These are phyloP conservation scores for Koerneria pararmatus DNA, from an alignment of 2,888 invertebrate genomes.

Conservation along the genomic window DNA sequence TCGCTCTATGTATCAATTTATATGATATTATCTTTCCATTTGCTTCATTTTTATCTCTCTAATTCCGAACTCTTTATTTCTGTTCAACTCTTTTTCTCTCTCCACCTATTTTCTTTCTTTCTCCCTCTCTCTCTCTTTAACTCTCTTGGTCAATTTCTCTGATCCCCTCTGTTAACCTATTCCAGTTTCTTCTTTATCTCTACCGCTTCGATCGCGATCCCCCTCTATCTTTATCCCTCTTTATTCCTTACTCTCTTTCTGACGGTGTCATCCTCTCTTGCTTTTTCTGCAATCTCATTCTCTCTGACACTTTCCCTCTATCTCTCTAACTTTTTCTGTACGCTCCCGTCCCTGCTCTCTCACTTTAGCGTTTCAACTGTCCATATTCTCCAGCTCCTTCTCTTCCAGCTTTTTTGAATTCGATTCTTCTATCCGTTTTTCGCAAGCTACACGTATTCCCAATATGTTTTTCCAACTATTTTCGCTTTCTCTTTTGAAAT, in stretches of 20 bases:
- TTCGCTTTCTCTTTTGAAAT: too few species aligned
- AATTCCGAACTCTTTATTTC: neutral
- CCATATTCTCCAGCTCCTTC: neutral
- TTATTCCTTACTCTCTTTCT: neutral
- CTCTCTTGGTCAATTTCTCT: neutral
- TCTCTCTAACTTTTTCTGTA: too few species aligned
- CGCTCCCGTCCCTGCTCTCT: too few species aligned
- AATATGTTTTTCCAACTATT: too few species aligned
- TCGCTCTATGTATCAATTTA: neutral
- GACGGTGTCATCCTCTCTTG: neutral
- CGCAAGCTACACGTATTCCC: too few species aligned
- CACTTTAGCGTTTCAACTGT: neutral
- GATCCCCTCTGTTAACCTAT: neutral
- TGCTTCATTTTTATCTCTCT: conserved; percentile 5
- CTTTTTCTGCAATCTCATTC: neutral
- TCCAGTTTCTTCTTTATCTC: neutral
- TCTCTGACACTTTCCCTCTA: neutral
- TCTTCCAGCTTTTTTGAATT: neutral
- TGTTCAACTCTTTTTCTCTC: neutral
- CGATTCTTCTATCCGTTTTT: conserved; percentile 10
- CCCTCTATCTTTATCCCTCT: neutral
- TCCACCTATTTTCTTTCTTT: neutral
- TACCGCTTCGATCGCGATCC: neutral
- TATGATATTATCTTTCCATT: neutral
- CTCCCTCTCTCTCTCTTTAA: conserved; percentile 3